Base-by-base conservation (phyloP, 1,140 invertebrate species). In the Heterodera schachtii region DNA sequence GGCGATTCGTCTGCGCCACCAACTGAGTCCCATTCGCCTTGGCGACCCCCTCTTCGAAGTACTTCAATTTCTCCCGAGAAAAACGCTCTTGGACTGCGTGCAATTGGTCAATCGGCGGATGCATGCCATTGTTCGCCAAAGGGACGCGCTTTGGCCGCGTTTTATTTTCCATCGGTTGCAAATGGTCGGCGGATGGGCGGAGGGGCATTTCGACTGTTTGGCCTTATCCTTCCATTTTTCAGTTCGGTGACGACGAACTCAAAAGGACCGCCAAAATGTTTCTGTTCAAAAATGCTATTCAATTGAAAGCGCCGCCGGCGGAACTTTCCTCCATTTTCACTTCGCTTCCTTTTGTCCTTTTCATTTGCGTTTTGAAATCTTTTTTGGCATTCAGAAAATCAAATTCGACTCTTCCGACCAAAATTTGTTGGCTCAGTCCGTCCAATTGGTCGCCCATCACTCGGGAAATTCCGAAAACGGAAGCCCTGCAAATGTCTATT, bases 211-310 rank as follows among this genome's bases (percentile, higher is more conserved):
- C 43, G 44, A 57, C 19, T 47, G 11, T 60, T 9, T 77, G 66
- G 60, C 44, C 49, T 4, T 60, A 60, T 60, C n/a, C n/a, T n/a
- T n/a, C n/a, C n/a, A n/a, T 16, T 60, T 19, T 60, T 60, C 4
- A 78, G 76, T 44, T 69, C 21, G 31, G 64, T 3, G 76, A 78
- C 31, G 70, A 66, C 47, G 44, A 70, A 13, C 41, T 78, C 47
- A 60, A 44, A 9, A 41, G 69, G 19, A 78, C 46, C n/a, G 16
- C 47, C 76, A 64, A 67, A 78, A 13, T 78, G 70, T 67, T 78
- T 52, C 31, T 78, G 8, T 78, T 78, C 31, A 69, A 78, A 67
- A 70, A 78, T 78, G 66, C 41, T 47, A 46, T 69, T 49, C 64
- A 78, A 41, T 47, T 78, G 3, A 16, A 16, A 47, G 3, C 47